These are phyloP conservation scores for Luffia ferchaultella DNA, from an alignment of 2,888 invertebrate species.

Conservation along the genomic window DNA sequence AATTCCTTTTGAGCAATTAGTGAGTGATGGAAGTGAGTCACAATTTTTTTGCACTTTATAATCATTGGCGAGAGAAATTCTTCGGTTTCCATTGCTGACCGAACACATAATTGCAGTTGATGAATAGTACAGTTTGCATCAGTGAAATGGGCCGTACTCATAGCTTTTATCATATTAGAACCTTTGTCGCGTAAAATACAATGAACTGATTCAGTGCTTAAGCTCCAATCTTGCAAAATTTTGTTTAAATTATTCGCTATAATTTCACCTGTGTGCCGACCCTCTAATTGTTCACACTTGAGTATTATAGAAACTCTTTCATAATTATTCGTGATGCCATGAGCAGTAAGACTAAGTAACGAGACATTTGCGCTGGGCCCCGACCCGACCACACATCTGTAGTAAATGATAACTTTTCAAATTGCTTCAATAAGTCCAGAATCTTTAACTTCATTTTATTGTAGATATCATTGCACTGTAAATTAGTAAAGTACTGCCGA, in stretches of 20 bases:
- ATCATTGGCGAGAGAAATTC: constrained; percentile 3
- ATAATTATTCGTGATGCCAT: constrained; percentile 9
- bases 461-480: constrained; percentile 9
- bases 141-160: constrained; percentile 1
- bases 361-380: constrained; percentile 8
- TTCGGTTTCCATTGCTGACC: constrained; percentile 3
- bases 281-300: constrained; percentile 6
- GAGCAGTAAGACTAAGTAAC: constrained; percentile 11
- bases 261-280: constrained; percentile 1
- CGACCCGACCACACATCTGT: constrained; percentile 9
- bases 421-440: constrained; percentile 10
- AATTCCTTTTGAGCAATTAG: constrained; percentile 3
- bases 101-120: background rate
- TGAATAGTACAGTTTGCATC: background rate
- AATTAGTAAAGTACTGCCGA: constrained; percentile 2
- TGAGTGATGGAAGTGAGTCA: constrained; percentile 1
- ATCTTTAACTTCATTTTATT: constrained; percentile 6
- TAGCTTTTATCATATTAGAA: constrained; percentile 3
- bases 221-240: constrained; percentile 1
- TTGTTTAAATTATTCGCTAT: constrained; percentile 1
- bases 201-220: background rate
- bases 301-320: constrained; percentile 2
- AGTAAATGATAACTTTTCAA: constrained; percentile 12
- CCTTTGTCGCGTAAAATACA: constrained; percentile 3
- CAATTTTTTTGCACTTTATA: constrained; percentile 4